These are phyloP conservation scores for Liopterus haemorrhoidalis DNA, from an alignment of 2,888 invertebrate genomes.

Conservation along the genomic window DNA sequence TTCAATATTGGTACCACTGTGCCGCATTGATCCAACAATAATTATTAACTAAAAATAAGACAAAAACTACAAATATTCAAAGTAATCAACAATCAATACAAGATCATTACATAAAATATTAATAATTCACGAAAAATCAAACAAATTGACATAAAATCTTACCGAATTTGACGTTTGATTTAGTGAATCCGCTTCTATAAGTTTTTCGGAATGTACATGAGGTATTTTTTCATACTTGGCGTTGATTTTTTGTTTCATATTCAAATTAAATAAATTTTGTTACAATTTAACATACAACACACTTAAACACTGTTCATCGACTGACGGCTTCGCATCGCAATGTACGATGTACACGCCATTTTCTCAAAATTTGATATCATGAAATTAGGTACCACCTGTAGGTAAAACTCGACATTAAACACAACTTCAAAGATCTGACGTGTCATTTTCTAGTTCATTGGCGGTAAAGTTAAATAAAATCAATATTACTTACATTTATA, in stretches of 20 bases:
- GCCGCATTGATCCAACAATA: conserved; percentile 1
- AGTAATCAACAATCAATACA: neutral
- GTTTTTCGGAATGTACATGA: conserved; percentile 39
- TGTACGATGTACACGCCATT: conserved; percentile 18
- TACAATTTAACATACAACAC: conserved; percentile 14
- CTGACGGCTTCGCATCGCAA: conserved; percentile 8
- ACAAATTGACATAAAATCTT: no score
- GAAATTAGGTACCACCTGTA: conserved; percentile 17
- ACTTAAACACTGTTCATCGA: conserved; percentile 14
- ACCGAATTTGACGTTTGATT: conserved; percentile 35
- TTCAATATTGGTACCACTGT: conserved; percentile 11
- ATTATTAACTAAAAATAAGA: neutral
- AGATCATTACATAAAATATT: neutral
- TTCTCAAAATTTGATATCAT: conserved; percentile 13
- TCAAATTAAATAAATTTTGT: conserved; percentile 19
- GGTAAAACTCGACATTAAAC: conserved; percentile 8
- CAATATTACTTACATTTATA: no score
- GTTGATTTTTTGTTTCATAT: conserved; percentile 43
- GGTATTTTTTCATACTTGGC: conserved; percentile 45
- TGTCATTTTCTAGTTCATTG: neutral
- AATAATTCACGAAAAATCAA: no score
- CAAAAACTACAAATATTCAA: neutral
- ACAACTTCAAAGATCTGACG: conserved; percentile 7
- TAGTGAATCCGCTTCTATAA: conserved; percentile 36
- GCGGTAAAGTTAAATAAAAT: conserved; percentile 3